Base-by-base conservation (phyloP, 2,888 invertebrate species). In the Microctonus brassicae region DNA sequence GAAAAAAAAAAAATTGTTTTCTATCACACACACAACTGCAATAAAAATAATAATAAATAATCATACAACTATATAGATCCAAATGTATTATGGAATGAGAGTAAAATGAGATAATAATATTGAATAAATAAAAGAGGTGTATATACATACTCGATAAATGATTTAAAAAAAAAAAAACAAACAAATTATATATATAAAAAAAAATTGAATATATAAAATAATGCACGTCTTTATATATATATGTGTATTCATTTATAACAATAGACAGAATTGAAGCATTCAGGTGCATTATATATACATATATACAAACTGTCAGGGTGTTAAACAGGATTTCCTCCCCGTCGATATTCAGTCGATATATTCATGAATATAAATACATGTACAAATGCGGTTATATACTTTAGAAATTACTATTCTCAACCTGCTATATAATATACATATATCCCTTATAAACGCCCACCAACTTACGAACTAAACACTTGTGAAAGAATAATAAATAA, bases 241-340 rank as follows among this genome's bases (percentile, higher is more conserved):
- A 29, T 7, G 29, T 29, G 29, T 55, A 26, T 55, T 1, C 20
- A 55, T 65, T 55, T 9, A 22, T 34, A 24, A 67, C 57, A 22
- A 53, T 29, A 29, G 24, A 55, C n/a, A 24, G 26, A 36, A 58
- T 53, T 29, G 22, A 65, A 64, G 26, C 60, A 60, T 66, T 58
- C 66, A 70, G 70, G 67, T 67, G 67, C 29, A n/a, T n/a, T n/a
- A n/a, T n/a, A 67, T 52, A 39, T 53, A 64, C 66, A 52, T n/a
- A n/a, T n/a, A 67, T 52, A 39, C 42, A 64, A 69, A 52, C 47
- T 52, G 42, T 64, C 70, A 67, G 73, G 71, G 66, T 64, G 72
- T 75, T 68, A 70, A 69, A 73, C 72, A 72, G 75, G 76, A 76
- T 76, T 73, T 76, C 75, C 75, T 72, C 57, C 55, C 67, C 58